Conservation (phyloP, 1,140 invertebrate species). For the Philaenus spumarius region DNA sequence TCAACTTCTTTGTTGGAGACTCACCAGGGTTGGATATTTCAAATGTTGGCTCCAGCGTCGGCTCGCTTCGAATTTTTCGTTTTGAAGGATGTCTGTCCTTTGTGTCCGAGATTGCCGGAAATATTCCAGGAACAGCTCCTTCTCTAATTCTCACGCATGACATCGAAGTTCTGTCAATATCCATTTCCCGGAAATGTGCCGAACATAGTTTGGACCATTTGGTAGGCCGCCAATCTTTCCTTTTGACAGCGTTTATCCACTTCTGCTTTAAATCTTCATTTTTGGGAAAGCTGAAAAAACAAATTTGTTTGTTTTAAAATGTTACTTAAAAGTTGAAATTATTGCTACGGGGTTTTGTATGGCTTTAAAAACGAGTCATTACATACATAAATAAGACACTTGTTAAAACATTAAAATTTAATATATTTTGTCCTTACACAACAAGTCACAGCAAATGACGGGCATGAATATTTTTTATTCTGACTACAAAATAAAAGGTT, state of each 20-base stretch:
- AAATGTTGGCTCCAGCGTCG: too few species aligned
- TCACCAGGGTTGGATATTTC: neutral
- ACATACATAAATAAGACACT: too few species aligned
- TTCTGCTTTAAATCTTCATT: slow-evolving; percentile 6
- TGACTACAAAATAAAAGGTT: too few species aligned
- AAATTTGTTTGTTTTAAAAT: too few species aligned
- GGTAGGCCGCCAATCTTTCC: slow-evolving; percentile 15
- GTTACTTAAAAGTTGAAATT: too few species aligned
- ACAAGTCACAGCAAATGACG: too few species aligned
- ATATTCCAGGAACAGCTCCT: slow-evolving; percentile 18
- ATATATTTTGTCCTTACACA: too few species aligned
- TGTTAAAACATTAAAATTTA: too few species aligned
- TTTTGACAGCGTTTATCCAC: slow-evolving; percentile 16
- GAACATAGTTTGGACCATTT: slow-evolving; percentile 12
- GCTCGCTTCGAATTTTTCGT: neutral
- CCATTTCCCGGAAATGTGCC: slow-evolving; percentile 20
- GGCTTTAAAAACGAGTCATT: too few species aligned
- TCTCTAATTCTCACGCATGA: slow-evolving; percentile 15
- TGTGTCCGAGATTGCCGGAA: slow-evolving; percentile 4
- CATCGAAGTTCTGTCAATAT: slow-evolving; percentile 20
- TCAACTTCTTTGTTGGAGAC: slow-evolving; percentile 2
- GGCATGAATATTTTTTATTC: too few species aligned
- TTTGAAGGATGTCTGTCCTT: neutral
- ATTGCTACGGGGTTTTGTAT: too few species aligned
- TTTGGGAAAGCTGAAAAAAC: slow-evolving; percentile 16